Conservation (phyloP, 2,113 vertebrate genomes). For the Microcebus murinus region DNA sequence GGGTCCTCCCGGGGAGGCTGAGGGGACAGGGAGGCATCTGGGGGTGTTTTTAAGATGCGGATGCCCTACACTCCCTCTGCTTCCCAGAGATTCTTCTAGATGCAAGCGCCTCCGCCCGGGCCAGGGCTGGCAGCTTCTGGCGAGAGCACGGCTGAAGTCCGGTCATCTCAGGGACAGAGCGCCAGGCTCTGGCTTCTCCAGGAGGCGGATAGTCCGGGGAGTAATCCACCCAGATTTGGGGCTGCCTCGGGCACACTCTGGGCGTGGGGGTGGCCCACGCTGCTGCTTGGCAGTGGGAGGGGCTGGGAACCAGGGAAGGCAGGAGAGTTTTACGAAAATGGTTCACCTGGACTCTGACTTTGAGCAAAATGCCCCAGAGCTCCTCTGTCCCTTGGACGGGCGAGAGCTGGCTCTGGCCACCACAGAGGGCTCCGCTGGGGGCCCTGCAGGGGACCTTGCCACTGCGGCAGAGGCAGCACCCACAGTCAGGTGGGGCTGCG, state of each 20-base stretch:
- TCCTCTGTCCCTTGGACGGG: neutral
- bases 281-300: too few species aligned
- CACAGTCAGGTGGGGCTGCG: neutral
- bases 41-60: neutral
- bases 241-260: neutral
- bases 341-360: neutral
- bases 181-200: neutral
- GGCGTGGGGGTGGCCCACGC: neutral
- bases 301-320: fast-evolving
- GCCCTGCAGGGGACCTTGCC: fast-evolving
- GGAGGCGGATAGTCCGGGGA: neutral
- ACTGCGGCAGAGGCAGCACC: fast-evolving
- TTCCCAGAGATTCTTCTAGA: neutral
- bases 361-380: neutral
- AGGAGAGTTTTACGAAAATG: neutral
- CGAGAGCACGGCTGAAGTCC: neutral
- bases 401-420: fast-evolving
- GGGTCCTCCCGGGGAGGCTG: neutral
- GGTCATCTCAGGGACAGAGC: neutral
- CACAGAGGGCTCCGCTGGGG: fast-evolving
- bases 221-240: neutral
- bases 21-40: fast-evolving
- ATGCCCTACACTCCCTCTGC: fast-evolving
- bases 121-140: neutral
- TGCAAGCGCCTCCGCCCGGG: neutral